Percentiles rank a stretch among this genome's conserved stretches.
These are phyloP conservation scores for Pterostichus niger DNA, from an alignment of 2,888 invertebrate species.

Conservation along the genomic window DNA sequence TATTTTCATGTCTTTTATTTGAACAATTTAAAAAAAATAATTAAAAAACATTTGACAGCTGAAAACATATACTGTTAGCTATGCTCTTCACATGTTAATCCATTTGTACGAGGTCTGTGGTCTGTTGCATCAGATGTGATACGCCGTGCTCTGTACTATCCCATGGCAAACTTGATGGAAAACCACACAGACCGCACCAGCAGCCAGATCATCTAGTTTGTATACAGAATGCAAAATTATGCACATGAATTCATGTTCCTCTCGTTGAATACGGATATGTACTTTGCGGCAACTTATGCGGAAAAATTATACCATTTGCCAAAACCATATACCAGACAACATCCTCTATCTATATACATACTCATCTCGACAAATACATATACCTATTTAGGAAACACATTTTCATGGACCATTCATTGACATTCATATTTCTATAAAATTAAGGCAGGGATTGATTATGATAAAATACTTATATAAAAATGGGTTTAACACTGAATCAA, in stretches of 20 bases:
- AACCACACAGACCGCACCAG: conserved; percentile 48
- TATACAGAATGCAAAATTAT: conserved; percentile 67
- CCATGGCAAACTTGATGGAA: conserved; percentile 61
- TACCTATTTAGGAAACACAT: neutral
- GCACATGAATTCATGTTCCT: conserved; percentile 62
- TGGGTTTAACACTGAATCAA: too few species aligned
- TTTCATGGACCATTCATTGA: neutral
- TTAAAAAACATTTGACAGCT: too few species aligned
- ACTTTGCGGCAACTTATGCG: conserved; percentile 40
- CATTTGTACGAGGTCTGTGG: neutral
- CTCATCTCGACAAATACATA: neutral
- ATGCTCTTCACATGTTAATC: neutral
- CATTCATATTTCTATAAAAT: too few species aligned
- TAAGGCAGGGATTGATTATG: too few species aligned
- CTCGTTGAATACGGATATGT: conserved; percentile 52
- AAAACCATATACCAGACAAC: neutral
- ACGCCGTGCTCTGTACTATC: conserved; percentile 1
- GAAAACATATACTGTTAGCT: too few species aligned
- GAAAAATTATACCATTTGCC: conserved; percentile 55
- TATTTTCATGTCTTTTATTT: too few species aligned
- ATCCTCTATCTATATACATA: neutral
- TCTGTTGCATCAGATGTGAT: conserved; percentile 3
- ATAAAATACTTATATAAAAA: too few species aligned
- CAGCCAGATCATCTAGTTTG: conserved; percentile 63
- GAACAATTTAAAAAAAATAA: too few species aligned